Conservation (phyloP, 2,113 vertebrate genomes). For the Chauna torquata region DNA sequence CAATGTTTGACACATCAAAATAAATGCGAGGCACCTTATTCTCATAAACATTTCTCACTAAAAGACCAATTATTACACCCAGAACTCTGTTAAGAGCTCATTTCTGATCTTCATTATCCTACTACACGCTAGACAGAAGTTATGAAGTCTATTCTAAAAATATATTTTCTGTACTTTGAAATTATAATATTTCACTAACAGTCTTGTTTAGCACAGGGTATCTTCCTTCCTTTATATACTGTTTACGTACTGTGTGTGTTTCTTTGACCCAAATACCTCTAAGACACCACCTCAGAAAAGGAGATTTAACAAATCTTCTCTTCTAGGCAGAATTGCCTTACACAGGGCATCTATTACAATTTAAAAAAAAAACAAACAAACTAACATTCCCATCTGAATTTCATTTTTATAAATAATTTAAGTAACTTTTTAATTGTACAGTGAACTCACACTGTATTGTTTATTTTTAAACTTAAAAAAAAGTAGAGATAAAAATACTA, state of each 20-base stretch:
- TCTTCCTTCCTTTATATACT: neutral
- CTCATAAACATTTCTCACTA: neutral
- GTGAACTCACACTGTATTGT: neutral
- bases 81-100: neutral
- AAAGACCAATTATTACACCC: neutral
- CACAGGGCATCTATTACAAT: neutral
- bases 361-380: neutral
- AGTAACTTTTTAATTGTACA: neutral
- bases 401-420: neutral
- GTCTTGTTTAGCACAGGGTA: neutral
- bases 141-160: neutral
- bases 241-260: accelerated
- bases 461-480: neutral
- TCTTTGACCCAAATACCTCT: no score
- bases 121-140: neutral
- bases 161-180: neutral
- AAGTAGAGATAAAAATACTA: neutral
- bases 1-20: neutral
- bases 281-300: neutral
- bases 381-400: neutral
- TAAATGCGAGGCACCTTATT: neutral
- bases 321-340: neutral
- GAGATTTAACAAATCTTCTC: neutral
- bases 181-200: neutral
- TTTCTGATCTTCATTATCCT: neutral